Base-by-base conservation (phyloP, 2,888 invertebrate genomes). In the Biston stratarius region DNA sequence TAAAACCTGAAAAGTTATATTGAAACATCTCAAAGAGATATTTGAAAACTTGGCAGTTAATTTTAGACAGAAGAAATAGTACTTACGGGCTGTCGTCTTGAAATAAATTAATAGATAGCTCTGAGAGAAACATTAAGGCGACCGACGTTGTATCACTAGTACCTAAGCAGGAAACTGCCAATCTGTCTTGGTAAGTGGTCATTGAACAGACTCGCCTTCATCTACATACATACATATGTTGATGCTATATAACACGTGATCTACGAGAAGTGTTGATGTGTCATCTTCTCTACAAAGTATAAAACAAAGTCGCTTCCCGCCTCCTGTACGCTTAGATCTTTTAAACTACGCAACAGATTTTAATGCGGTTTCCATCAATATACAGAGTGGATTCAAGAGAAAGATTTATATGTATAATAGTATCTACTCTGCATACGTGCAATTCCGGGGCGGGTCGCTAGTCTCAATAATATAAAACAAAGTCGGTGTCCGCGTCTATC, bases 101-200 rank as follows among this genome's bases (percentile, higher is more conserved):
- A 83, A 81, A 87, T 84, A 89, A 88, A 87, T 88, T 86, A 87
- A 83, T 85, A 42, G 83, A 85, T 86, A 87, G 86, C 86, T 83
- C 80, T 74, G 73, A 79, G 76, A 78, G 75, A 81, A 80, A 85
- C 82, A 85, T 87, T 88, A 87, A 77, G 74, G 47, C 14, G 24
- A 24, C 24, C 15, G 9, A 24, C 24, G 24, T 48, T 33, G 33
- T 33, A 48, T 48, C 48, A 48, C 51, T 51, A 34, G 51, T n/a
- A 51, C 36, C 36, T 36, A 38, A 36, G n/a, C 51, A 51, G 51
- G 51, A 51, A 51, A 51, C 51, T 34, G 83, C 79, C 88, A 87
- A 38, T 53, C 38, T 53, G 52, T 80, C 83, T 74, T 86, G 90
- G 89, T 89, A 88, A 87, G 78, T 81, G 79, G 82, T 82, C 85